phyloP scores from a whole-genome alignment of 1,140 invertebrate species.

The Homalodisca vitripennis region DNA sequence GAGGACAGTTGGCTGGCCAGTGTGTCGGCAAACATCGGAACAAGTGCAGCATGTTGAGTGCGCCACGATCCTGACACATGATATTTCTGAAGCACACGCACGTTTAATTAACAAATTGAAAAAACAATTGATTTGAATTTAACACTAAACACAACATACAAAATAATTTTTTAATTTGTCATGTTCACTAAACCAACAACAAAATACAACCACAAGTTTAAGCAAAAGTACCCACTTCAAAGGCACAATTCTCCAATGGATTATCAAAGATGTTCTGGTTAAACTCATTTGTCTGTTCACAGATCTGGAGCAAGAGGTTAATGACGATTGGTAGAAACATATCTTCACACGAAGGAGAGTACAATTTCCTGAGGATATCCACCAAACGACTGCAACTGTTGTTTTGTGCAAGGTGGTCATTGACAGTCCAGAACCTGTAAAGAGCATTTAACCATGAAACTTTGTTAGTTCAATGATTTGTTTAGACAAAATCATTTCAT shows the following conservation, averaged over 20 bases:
- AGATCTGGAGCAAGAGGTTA: slow-evolving; percentile 49
- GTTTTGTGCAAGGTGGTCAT: slow-evolving; percentile 39
- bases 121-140: too few relatives aligned
- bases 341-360: slow-evolving; percentile 46
- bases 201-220: too few relatives aligned
- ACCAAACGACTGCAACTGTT: slow-evolving; percentile 46
- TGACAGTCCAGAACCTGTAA: slow-evolving; percentile 47
- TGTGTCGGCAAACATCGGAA: slow-evolving; percentile 63
- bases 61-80: slow-evolving; percentile 53
- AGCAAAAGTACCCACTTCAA: slow-evolving; percentile 16
- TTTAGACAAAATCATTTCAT: too few relatives aligned
- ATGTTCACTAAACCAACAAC: too few relatives aligned
- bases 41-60: slow-evolving; percentile 55
- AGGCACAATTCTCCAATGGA: slow-evolving; percentile 54
- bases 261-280: slow-evolving; percentile 51
- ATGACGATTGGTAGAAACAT: slow-evolving; percentile 44
- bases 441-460: too few relatives aligned
- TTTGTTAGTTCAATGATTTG: too few relatives aligned
- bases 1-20: slow-evolving; percentile 43
- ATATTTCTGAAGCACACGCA: slow-evolving; percentile 58
- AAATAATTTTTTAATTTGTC: too few relatives aligned
- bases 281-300: slow-evolving; percentile 47
- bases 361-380: slow-evolving; percentile 48
- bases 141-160: too few relatives aligned
- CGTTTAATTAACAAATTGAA: too few relatives aligned